Conservation (phyloP, 2,113 vertebrate genomes). For the Glaucidium brasilianum region DNA sequence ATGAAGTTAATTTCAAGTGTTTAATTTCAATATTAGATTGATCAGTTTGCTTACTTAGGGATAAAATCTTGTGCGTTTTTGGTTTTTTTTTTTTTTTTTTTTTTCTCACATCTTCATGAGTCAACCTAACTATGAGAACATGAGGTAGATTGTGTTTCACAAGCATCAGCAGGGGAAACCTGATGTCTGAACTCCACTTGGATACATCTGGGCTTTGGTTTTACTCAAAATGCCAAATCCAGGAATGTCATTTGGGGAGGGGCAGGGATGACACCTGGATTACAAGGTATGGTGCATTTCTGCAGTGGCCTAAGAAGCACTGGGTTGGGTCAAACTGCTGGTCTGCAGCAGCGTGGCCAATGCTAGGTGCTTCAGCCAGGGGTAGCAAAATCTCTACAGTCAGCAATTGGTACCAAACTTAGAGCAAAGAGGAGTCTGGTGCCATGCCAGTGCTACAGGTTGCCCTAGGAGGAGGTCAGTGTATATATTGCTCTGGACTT, state of each 20-base stretch:
- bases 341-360: not conserved
- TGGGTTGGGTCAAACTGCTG: rapidly evolving
- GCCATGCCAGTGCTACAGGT: not conserved
- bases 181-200: rapidly evolving
- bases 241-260: not conserved
- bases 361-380: not conserved
- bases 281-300: not conserved
- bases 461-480: not conserved
- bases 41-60: not conserved
- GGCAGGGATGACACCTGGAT: not conserved
- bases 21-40: not conserved
- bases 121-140: not conserved
- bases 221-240: not conserved
- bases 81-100: not conserved
- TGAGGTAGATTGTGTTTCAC: not conserved
- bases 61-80: not conserved
- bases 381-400: not conserved
- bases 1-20: not conserved
- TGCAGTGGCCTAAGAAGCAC: not conserved
- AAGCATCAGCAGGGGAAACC: not conserved
- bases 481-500: not conserved
- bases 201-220: not conserved
- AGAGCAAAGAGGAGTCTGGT: not conserved
- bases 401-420: not conserved
- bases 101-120: not conserved